Evolutionary conservation across 2,888 invertebrate species (phyloP), one percentile per base, ranked within the genome.

Genomic region (Crioceris asparagi): DNA sequence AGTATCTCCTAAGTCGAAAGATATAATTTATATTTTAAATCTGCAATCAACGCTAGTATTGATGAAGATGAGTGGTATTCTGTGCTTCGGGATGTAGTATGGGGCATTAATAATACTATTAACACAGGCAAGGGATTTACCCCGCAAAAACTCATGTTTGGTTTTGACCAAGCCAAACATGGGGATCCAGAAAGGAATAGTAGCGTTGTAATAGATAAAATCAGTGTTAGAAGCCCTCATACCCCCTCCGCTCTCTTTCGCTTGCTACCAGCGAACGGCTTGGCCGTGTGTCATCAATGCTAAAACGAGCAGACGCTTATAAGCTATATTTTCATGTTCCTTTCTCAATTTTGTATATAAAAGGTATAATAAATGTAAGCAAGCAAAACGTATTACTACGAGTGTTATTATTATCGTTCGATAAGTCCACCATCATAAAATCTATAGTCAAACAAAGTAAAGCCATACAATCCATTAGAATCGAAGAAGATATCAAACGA

Each of bases 1-100:
- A 19, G 16, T 1, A 45, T 37, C 17, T 11, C n/a, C n/a, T n/a
- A n/a, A n/a, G n/a, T n/a, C 7, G 41, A 44, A 32, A 23, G 44
- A 2, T 45, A 45, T 17, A 43, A 45, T 11, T 21, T 11, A 2
- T 43, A 36, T 31, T 11, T 31, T 17, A 16, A n/a, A 31, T n/a
- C 15, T 31, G 8, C 8, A n/a, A 31, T n/a, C 15, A 39, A 43
- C 39, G 33, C 41, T 4, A 29, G 16, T 33, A 39, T 43, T 2
- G 27, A 40, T 16, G 40, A 44, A 27, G 17, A 14, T 18, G 42
- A 45, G 11, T 31, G 31, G 31, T 17, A n/a, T 31, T 14, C 10
- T 11, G 6, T 16, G 5, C 17, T 31, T 15, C n/a, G 17, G n/a
- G 31, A 31, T 5, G 31, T 17, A 16, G 31, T 31, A 14, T 31